phyloP scores from a whole-genome alignment of 2,888 invertebrate genomes.

The Limulus polyphemus region DNA sequence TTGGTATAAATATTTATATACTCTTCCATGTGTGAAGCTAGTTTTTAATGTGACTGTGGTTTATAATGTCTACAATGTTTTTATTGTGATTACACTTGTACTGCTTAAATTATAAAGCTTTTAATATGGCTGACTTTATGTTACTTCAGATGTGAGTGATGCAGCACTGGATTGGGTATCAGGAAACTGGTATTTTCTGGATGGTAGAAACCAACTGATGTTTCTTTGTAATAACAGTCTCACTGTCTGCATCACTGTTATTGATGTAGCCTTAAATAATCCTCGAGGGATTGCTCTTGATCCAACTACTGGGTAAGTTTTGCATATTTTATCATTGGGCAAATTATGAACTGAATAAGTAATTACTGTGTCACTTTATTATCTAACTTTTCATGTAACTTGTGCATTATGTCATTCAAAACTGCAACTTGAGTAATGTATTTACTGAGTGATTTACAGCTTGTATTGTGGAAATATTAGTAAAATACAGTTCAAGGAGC shows the following conservation, averaged over 20 bases:
- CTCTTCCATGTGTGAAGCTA: not conserved
- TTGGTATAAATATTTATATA: too few relatives aligned
- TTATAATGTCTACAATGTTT: constrained; percentile 4
- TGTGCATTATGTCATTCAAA: too few relatives aligned
- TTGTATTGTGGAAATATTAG: too few relatives aligned
- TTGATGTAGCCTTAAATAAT: constrained; percentile 53
- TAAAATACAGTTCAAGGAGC: too few relatives aligned
- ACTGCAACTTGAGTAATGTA: too few relatives aligned
- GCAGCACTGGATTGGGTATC: constrained; percentile 72
- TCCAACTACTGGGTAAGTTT: constrained; percentile 52
- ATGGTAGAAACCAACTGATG: constrained; percentile 53
- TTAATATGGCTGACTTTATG: too few relatives aligned
- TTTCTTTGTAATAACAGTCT: constrained; percentile 54
- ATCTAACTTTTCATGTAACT: not conserved
- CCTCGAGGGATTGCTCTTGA: constrained; percentile 64
- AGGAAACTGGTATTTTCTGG: constrained; percentile 72
- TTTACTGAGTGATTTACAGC: too few relatives aligned
- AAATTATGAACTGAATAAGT: too few relatives aligned
- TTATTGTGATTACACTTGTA: constrained; percentile 5
- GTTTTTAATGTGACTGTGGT: too few relatives aligned
- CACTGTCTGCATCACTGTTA: constrained; percentile 52
- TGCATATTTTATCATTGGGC: not conserved
- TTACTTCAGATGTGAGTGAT: constrained; percentile 52
- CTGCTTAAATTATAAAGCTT: constrained; percentile 3
- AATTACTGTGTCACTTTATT: not conserved